Percentiles rank a stretch among this genome's conserved stretches.
Evolutionary conservation across 2,888 invertebrate genomes (phyloP).

Genomic region (Meteorus cinctellus): DNA sequence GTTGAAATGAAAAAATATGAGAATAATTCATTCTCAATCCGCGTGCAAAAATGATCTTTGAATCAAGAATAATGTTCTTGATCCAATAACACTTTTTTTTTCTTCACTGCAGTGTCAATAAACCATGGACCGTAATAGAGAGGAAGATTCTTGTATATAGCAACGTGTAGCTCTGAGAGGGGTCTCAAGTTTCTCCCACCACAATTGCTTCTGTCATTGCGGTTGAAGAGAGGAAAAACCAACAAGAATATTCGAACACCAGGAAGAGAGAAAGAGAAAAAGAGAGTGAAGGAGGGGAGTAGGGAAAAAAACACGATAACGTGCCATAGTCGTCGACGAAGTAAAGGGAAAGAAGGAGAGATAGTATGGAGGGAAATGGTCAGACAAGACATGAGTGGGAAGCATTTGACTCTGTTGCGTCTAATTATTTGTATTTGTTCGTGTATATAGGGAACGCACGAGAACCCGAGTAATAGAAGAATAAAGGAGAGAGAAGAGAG

Average conservation of each 20-base stretch:
- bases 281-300: conserved; percentile 53
- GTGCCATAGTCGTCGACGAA: conserved; percentile 3
- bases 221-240: conserved; percentile 41
- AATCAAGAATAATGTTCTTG: no score
- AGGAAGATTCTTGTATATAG: conserved; percentile 22
- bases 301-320: conserved; percentile 38
- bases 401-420: conserved; percentile 10
- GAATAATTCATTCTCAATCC: no score
- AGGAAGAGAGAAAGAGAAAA: conserved; percentile 20
- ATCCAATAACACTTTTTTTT: no score
- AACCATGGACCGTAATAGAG: conserved; percentile 24
- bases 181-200: conserved; percentile 27
- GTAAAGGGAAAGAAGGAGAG: not conserved
- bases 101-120: not conserved
- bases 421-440: conserved; percentile 38
- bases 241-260: not conserved
- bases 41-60: no score
- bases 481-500: not conserved
- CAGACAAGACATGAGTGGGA: conserved; percentile 2
- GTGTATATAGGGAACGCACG: conserved; percentile 21
- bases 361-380: conserved; percentile 5
- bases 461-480: not conserved
- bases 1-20: no score
- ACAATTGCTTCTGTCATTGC: conserved; percentile 49
- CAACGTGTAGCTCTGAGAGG: not conserved